Evolutionary conservation across 2,113 vertebrate genomes (phyloP).

Genomic region (Scomber scombrus): DNA sequence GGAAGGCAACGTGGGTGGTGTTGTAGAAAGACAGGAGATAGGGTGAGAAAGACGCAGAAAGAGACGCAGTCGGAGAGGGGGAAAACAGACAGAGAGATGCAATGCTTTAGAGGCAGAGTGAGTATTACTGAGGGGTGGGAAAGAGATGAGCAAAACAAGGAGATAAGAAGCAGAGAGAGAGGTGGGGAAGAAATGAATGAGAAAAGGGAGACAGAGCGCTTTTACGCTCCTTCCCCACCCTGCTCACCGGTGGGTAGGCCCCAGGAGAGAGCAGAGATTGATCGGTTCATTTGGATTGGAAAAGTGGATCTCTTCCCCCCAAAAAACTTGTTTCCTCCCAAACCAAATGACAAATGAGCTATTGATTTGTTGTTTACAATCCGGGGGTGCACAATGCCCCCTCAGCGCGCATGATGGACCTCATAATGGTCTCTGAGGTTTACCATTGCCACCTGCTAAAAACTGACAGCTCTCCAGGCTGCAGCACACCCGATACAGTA

Average conservation of each 20-base stretch:
- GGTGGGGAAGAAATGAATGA: conserved; percentile 47
- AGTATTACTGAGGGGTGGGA: conserved; percentile 54
- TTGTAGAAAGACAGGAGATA: conserved; percentile 39
- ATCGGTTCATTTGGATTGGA: conserved; percentile 85
- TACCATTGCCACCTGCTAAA: conserved; percentile 16
- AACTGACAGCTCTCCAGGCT: conserved; percentile 56
- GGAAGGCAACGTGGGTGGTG: conserved; percentile 58
- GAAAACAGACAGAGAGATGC: conserved; percentile 46
- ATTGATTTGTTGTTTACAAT: conserved; percentile 86
- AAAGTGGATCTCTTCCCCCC: conserved; percentile 80
- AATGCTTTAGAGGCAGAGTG: conserved; percentile 44
- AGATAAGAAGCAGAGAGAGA: conserved; percentile 46
- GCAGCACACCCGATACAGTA: not conserved
- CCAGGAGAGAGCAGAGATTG: conserved; percentile 77
- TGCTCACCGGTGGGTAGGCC: conserved; percentile 50
- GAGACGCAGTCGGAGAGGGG: conserved; percentile 37
- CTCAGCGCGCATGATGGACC: conserved; percentile 76
- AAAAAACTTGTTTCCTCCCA: conserved; percentile 83
- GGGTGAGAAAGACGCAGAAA: conserved; percentile 21
- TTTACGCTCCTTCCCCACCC: conserved; percentile 35
- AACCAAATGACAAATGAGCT: conserved; percentile 85
- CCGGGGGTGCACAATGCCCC: conserved; percentile 58
- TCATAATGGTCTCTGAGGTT: conserved; percentile 78
- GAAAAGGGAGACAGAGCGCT: conserved; percentile 27
- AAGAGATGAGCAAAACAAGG: conserved; percentile 54